Base-by-base conservation (phyloP, 2,113 vertebrate species). In the Regulus satrapa region DNA sequence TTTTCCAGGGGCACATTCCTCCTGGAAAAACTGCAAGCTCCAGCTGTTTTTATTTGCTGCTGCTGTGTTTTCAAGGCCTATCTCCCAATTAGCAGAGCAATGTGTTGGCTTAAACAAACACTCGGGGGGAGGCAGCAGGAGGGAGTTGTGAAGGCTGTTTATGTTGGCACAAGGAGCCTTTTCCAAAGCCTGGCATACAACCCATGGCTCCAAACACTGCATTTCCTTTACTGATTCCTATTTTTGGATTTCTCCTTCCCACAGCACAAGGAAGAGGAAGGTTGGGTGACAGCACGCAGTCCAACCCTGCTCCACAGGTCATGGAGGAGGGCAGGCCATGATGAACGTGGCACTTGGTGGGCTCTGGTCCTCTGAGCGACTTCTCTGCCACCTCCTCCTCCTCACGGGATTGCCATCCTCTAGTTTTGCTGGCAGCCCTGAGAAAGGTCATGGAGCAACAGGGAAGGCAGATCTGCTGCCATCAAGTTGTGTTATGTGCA, bases 71-170 rank as follows among this genome's bases (percentile, higher is more conserved):
- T 98, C 97, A 98, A 97, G 97, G 97, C 96, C 97, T 97, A 66
- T 98, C 98, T 98, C 98, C 97, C 98, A 98, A 98, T 98, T 97
- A 98, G 97, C 97, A 96, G 96, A 98, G 98, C 98, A 97, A 97
- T 96, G 98, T 97, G 97, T 96, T 96, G 98, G 97, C 95, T 98
- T 98, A 97, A 98, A 98, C 96, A 98, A 98, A 98, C 97, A 97
- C 97, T 93, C 12, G 4, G 69, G 89, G 84, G 94, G 52, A 76
- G 73, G 34, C 2, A 13, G 88, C 34, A 23, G 61, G 31, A n/a
- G 96, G 93, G 71, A 92, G 94, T 2, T 40, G 80, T 34, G 89
- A 52, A 62, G 73, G 77, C 75, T 90, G 93, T 90, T 97, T 95
- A 85, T 7, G 4, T 91, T 98, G 97, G 98, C 97, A 97, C 88